These are phyloP conservation scores for Monochamus saltuarius DNA, from an alignment of 1,140 invertebrate species.

Conservation along the genomic window DNA sequence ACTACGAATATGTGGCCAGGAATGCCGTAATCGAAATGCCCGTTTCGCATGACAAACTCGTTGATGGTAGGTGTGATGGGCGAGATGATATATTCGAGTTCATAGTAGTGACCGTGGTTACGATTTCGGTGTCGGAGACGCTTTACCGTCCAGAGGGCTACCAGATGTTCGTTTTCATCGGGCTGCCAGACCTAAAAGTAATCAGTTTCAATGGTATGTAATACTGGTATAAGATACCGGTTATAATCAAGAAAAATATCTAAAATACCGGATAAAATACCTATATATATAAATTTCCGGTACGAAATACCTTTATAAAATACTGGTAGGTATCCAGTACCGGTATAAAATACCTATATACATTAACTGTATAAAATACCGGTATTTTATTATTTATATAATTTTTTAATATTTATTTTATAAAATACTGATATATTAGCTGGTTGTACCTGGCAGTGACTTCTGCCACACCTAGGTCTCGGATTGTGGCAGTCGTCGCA, in stretches of 20 bases:
- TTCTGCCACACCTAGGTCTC: constrained; percentile 11
- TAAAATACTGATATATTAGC: no score
- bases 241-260: no score
- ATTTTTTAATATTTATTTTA: no score
- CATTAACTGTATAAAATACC: no score
- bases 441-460: constrained; percentile 28
- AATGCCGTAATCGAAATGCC: constrained; percentile 43
- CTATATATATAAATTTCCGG: no score
- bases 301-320: no score
- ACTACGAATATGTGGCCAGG: constrained; percentile 47
- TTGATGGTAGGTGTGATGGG: constrained; percentile 48
- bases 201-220: background rate
- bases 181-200: constrained; percentile 26
- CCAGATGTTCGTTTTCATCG: constrained; percentile 52
- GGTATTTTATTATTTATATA: no score
- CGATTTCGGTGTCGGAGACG: constrained; percentile 61
- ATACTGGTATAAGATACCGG: no score
- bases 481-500: constrained; percentile 48
- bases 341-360: no score
- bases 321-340: no score
- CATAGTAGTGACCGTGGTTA: constrained; percentile 56
- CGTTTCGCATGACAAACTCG: constrained; percentile 29
- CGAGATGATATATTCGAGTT: constrained; percentile 64
- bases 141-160: constrained; percentile 65
- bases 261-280: no score